Evolutionary conservation across 2,888 invertebrate species (phyloP).

Genomic region (Tinea semifulvella): DNA sequence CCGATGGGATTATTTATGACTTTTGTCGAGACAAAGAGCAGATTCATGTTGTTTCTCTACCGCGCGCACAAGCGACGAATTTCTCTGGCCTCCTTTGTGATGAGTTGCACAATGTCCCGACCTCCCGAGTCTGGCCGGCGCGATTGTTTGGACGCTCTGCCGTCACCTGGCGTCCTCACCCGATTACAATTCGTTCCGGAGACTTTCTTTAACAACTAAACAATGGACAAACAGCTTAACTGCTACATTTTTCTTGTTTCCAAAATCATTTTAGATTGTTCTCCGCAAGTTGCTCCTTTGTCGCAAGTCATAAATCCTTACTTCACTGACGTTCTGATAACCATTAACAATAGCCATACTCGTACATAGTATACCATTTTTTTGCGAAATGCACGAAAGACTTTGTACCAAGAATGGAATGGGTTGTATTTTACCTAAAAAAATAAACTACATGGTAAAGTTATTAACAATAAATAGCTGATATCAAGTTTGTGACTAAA

Average conservation of each 20-base stretch:
- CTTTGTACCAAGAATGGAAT: no score
- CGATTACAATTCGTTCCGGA: conserved; percentile 56
- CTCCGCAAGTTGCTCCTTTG: not conserved
- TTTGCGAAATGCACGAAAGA: no score
- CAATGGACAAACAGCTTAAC: conserved; percentile 28
- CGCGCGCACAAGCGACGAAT: conserved; percentile 27
- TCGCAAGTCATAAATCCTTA: not conserved
- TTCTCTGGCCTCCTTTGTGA: conserved; percentile 57
- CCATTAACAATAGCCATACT: not conserved
- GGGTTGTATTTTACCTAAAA: no score
- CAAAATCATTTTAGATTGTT: conserved; percentile 9
- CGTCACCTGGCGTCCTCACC: conserved; percentile 48
- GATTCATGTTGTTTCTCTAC: conserved; percentile 33
- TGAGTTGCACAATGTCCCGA: conserved; percentile 50
- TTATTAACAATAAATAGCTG: no score
- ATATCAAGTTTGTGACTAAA: no score
- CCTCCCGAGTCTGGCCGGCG: conserved; percentile 34
- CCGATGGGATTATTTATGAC: conserved; percentile 43
- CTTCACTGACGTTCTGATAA: no score
- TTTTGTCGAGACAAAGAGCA: conserved; percentile 30
- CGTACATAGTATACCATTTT: no score
- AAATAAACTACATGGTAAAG: no score
- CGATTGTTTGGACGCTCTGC: conserved; percentile 55
- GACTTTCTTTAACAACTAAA: conserved; percentile 45
- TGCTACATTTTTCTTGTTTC: not conserved